Conservation (phyloP, 2,888 invertebrate genomes). For the Eupithecia vulgata region DNA sequence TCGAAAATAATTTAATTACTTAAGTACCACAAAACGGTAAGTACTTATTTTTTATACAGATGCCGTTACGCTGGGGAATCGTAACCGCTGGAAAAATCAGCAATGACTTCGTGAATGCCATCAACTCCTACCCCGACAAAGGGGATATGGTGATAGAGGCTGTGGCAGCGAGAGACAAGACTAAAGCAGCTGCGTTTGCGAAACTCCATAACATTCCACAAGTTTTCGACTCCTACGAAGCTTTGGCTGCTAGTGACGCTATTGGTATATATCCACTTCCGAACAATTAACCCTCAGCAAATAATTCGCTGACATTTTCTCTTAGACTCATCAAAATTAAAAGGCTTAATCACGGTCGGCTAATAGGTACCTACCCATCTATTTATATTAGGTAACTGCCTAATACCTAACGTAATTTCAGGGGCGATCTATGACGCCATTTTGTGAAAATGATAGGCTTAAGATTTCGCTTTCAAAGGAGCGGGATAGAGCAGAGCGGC, state of each 20-base stretch:
- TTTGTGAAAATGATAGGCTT: no score
- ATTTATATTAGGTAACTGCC: no score
- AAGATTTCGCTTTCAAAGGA: no score
- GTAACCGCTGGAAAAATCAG: constrained; percentile 92
- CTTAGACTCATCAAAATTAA: neutral
- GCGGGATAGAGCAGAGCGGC: no score
- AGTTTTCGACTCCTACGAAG: constrained; percentile 89
- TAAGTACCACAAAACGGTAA: neutral
- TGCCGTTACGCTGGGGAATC: constrained; percentile 92
- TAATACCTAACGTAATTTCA: no score
- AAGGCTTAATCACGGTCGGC: neutral
- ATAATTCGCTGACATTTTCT: no score
- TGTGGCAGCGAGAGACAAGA: constrained; percentile 88
- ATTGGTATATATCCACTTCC: constrained; percentile 85
- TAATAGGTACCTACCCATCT: no score
- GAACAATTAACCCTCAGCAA: neutral
- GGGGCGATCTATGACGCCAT: no score
- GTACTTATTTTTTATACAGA: constrained; percentile 51
- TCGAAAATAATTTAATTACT: no score
- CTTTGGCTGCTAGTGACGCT: constrained; percentile 87
- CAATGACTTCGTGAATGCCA: constrained; percentile 91
- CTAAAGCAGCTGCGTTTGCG: constrained; percentile 89
- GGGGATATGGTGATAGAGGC: constrained; percentile 88
- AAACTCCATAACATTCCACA: constrained; percentile 86
- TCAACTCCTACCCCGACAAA: constrained; percentile 85